Base-by-base conservation (phyloP, 1,140 invertebrate genomes). In the Danaus plexippus region DNA sequence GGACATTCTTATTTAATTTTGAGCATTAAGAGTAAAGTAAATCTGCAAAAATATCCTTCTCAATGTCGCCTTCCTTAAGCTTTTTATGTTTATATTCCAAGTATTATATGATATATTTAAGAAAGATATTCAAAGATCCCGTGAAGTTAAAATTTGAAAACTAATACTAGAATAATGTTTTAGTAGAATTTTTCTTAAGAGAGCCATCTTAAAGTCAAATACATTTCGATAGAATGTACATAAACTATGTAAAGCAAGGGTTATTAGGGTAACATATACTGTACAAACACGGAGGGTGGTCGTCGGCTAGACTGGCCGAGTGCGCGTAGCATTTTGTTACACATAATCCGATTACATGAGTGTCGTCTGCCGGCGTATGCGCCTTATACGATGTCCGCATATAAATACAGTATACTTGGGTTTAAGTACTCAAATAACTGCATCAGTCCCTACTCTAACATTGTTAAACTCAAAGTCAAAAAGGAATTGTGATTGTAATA, bases 261-360 rank as follows among this genome's bases (percentile, higher is more conserved):
- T 56, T 48, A 56, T 54, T 58, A 54, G 55, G 55, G 57, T 50
- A 59, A 65, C 47, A 50, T 52, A 46, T 54, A 47, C 54, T 57
- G 43, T 47, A 57, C 47, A 62, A 71, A 67, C 65, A 64, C 52
- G 66, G 22, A 47, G 55, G 45, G 52, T 51, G 53, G 49, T 57
- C 45, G 61, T 61, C 55, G 67, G 49, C 49, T 61, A 61, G 69
- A 67, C 67, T 65, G 58, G 70, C 58, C 63, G 67, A 64, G 67
- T 70, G 64, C 69, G 73, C 65, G 67, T 69, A 77, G 78, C 77
- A 77, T 84, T 81, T 80, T 84, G 80, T 84, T 84, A 79, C 80
- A 80, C 67, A 69, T 82, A 84, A 81, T 78, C 78, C 60, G 78
- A 84, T 84, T 84, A 84, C 67, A 57, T 65, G 66, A 71, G 69